Conservation (phyloP, 2,888 invertebrate genomes). For the Ferrisia virgata region DNA sequence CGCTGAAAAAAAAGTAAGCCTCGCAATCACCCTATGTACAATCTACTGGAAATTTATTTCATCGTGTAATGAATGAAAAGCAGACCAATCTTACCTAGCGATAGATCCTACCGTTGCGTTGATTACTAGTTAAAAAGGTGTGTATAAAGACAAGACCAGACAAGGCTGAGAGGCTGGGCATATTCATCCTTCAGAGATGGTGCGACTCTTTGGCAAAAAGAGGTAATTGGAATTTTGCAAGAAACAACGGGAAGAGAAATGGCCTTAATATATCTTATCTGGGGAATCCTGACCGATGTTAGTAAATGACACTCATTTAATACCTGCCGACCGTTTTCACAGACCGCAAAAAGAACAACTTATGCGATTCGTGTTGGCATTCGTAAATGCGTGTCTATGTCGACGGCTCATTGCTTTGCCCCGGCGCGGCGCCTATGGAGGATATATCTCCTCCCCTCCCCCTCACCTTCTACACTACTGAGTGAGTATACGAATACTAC, state of each 20-base stretch:
- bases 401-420: background rate
- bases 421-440: background rate
- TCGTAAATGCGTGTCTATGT: background rate
- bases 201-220: background rate
- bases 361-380: slow-evolving; percentile 28
- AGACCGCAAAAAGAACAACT: slow-evolving; percentile 23
- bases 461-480: no score
- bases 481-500: background rate
- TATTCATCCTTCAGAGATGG: background rate
- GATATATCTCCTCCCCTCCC: background rate
- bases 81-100: background rate
- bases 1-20: background rate
- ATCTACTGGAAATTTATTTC: background rate
- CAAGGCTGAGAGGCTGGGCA: no score
- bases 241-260: slow-evolving; percentile 33
- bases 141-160: background rate
- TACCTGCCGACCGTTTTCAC: background rate
- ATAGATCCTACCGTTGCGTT: background rate
- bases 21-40: background rate
- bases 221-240: slow-evolving; percentile 28
- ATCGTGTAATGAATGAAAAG: background rate
- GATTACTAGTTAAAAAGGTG: slow-evolving; percentile 4
- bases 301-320: slow-evolving; percentile 34
- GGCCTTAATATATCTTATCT: slow-evolving; percentile 24
- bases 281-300: slow-evolving; percentile 34